These are phyloP conservation scores for Potamarius usumacintae DNA, from an alignment of 2,113 vertebrate species.

Conservation along the genomic window DNA sequence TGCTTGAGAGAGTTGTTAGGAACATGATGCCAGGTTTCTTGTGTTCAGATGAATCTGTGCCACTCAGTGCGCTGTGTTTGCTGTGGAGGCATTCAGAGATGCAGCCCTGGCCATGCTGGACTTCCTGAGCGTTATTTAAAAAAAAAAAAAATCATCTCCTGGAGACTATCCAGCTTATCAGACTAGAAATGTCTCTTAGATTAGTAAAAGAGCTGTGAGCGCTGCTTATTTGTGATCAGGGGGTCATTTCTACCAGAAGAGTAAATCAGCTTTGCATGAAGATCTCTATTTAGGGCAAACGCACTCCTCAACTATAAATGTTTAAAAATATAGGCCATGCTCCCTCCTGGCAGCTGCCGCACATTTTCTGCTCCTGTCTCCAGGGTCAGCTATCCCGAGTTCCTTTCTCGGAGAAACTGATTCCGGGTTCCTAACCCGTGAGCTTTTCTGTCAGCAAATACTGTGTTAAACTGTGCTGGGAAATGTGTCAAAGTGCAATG, in stretches of 20 bases:
- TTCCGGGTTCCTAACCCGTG: constrained; percentile 57
- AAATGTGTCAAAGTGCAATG: constrained; percentile 86
- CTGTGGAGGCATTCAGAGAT: constrained; percentile 39
- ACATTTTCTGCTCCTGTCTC: constrained; percentile 50
- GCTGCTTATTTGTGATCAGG: constrained; percentile 6
- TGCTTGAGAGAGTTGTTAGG: constrained; percentile 16
- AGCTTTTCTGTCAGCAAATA: constrained; percentile 59
- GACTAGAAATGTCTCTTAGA: constrained; percentile 1
- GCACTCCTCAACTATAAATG: constrained; percentile 48
- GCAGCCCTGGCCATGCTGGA: constrained; percentile 42
- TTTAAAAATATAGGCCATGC: constrained; percentile 53
- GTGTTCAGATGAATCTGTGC: constrained; percentile 27
- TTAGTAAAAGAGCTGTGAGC: background rate
- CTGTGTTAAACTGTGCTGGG: constrained; percentile 84
- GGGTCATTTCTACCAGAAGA: constrained; percentile 19
- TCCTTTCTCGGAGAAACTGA: constrained; percentile 51
- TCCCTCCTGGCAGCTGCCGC: constrained; percentile 48
- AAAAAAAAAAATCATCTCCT: constrained; percentile 33
- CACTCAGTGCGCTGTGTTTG: constrained; percentile 19
- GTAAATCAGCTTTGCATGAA: constrained; percentile 42
- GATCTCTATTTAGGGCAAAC: constrained; percentile 44
- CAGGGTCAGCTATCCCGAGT: constrained; percentile 46
- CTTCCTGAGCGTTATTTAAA: constrained; percentile 38
- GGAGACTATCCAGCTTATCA: background rate
- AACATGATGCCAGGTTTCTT: constrained; percentile 25